A percentile compares a stretch with the other conserved stretches of the same genome.
phyloP scores from a whole-genome alignment of 2,797 vertebrate genomes.

The Crocodylus rhombifer region DNA sequence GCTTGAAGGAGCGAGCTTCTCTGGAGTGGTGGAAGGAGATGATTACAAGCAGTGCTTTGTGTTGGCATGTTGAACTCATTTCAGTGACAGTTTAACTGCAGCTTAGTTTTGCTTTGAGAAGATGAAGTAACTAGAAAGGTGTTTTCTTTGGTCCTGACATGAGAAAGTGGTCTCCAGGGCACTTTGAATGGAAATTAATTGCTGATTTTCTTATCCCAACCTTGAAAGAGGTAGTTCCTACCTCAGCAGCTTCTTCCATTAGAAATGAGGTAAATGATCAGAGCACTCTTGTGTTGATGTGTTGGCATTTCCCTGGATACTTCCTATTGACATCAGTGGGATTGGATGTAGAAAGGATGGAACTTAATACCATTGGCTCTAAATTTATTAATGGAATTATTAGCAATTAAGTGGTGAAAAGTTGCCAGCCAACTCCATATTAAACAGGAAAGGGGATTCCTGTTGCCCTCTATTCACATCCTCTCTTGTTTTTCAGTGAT shows the following conservation, averaged over 20 bases:
- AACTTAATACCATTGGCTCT: background rate
- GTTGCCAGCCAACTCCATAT: background rate
- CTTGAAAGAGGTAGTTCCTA: background rate
- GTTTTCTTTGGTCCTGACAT: background rate
- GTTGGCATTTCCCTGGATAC: background rate
- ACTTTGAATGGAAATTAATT: background rate
- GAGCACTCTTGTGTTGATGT: background rate
- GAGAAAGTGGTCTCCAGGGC: background rate
- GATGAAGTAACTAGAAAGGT: background rate
- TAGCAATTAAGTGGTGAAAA: background rate
- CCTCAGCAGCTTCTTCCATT: background rate
- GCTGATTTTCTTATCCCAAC: background rate
- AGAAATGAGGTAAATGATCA: background rate
- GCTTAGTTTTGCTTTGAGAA: too few relatives aligned
- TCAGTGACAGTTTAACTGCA: too few relatives aligned
- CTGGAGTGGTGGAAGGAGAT: background rate
- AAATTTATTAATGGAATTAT: background rate
- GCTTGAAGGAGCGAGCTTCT: background rate
- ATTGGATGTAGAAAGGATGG: background rate
- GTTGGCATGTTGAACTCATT: background rate
- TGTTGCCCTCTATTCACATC: background rate
- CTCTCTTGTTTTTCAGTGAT: constrained; percentile 84
- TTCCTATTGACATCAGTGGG: background rate
- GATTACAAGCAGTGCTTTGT: background rate
- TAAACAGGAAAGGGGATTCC: background rate